Conservation (phyloP, 2,888 invertebrate species). For the Drepana falcataria region DNA sequence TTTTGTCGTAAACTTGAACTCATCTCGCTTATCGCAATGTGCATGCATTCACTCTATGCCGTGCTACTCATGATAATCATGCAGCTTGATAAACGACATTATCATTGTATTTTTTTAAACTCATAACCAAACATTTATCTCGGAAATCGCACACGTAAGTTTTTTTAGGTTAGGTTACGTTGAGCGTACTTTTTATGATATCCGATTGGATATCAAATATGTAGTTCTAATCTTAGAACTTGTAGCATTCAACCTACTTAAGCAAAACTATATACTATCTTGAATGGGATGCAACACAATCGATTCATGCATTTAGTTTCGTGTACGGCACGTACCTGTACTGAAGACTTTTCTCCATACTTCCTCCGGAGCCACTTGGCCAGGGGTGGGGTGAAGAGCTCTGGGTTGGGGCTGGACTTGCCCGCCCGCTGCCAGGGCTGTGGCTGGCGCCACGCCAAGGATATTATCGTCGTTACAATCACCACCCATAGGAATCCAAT, state of each 20-base stretch:
- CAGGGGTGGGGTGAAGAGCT: conserved; percentile 62
- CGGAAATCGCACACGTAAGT: too few relatives aligned
- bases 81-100: neutral
- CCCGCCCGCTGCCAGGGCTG: conserved; percentile 62
- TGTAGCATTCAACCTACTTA: too few relatives aligned
- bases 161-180: too few relatives aligned
- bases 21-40: neutral
- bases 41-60: neutral
- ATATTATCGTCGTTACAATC: conserved; percentile 49
- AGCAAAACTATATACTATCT: too few relatives aligned
- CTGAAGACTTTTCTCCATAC: conserved; percentile 30
- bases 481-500: conserved; percentile 64
- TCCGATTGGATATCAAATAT: too few relatives aligned
- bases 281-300: too few relatives aligned
- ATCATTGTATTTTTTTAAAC: too few relatives aligned
- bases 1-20: neutral
- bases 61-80: neutral
- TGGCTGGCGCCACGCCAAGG: conserved; percentile 49
- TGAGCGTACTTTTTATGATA: too few relatives aligned
- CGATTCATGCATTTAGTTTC: too few relatives aligned
- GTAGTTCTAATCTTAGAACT: too few relatives aligned
- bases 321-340: conserved; percentile 36
- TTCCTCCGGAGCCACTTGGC: conserved; percentile 38
- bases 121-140: too few relatives aligned
- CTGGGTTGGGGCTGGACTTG: conserved; percentile 50